Evolutionary conservation across 2,113 vertebrate species (phyloP).

Genomic region (Equus quagga): DNA sequence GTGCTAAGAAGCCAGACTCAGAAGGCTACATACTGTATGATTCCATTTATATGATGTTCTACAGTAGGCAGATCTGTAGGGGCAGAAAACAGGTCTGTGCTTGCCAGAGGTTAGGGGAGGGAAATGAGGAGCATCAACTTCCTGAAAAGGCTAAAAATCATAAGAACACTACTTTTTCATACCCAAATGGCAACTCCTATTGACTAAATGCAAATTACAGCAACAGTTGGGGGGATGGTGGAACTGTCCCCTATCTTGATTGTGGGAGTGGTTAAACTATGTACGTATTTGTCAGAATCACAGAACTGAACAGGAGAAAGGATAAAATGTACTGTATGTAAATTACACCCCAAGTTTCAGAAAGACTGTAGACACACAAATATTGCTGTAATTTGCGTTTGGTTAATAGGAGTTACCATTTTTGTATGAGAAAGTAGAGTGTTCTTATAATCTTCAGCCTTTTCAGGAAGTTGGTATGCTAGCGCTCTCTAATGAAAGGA

Average conservation of each 20-base stretch:
- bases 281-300: neutral
- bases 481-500: neutral
- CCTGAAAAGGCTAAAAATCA: neutral
- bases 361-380: neutral
- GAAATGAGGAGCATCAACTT: neutral
- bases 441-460: neutral
- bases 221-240: neutral
- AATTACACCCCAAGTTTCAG: neutral
- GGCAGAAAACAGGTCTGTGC: neutral
- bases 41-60: neutral
- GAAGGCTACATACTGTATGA: neutral
- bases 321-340: neutral
- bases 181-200: neutral
- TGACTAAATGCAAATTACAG: slow-evolving; percentile 11
- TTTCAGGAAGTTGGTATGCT: slow-evolving; percentile 59
- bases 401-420: neutral
- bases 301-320: neutral
- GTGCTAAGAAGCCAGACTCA: neutral
- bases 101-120: neutral
- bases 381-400: slow-evolving; percentile 35
- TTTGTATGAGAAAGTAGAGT: neutral
- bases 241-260: neutral
- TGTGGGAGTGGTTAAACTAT: neutral
- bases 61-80: neutral
- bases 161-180: neutral